Conservation (phyloP, 2,797 vertebrate genomes). For the Nyctibius grandis region DNA sequence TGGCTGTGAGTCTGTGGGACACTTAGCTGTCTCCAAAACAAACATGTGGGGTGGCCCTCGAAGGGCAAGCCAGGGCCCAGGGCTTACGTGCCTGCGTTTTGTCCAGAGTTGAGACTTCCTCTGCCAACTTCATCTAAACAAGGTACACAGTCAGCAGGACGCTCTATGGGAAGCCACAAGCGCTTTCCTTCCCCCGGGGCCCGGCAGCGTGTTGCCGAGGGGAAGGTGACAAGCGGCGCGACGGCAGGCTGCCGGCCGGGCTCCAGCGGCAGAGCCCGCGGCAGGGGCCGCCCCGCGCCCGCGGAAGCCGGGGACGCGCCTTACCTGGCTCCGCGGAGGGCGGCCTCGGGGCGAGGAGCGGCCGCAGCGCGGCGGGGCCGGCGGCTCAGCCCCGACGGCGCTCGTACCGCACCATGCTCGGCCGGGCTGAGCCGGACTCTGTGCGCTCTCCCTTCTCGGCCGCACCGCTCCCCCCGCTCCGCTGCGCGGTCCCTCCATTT, state of each 20-base stretch:
- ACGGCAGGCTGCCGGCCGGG: background rate
- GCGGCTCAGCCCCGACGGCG: background rate
- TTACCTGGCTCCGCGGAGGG: constrained; percentile 23
- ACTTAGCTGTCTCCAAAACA: background rate
- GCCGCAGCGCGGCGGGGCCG: background rate
- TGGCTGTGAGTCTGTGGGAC: background rate
- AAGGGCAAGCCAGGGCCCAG: background rate
- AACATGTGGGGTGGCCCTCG: background rate
- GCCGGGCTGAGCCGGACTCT: too few species aligned
- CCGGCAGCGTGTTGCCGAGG: background rate
- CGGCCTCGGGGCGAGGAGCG: background rate
- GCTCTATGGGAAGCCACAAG: background rate
- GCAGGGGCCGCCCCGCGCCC: background rate
- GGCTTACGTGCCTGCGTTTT: background rate
- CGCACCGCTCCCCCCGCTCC: background rate
- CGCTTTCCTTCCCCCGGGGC: accelerated
- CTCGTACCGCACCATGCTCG: background rate
- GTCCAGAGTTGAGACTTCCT: background rate
- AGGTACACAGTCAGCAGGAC: accelerated
- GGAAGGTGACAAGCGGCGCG: background rate
- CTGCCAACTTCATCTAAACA: background rate
- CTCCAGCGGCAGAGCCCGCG: background rate
- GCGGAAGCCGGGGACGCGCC: background rate
- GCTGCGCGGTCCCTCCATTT: background rate
- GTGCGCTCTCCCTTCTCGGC: background rate